Evolutionary conservation across 2,113 vertebrate genomes (phyloP), one percentile per base, ranked within the genome.

Genomic region (Channa maculata): DNA sequence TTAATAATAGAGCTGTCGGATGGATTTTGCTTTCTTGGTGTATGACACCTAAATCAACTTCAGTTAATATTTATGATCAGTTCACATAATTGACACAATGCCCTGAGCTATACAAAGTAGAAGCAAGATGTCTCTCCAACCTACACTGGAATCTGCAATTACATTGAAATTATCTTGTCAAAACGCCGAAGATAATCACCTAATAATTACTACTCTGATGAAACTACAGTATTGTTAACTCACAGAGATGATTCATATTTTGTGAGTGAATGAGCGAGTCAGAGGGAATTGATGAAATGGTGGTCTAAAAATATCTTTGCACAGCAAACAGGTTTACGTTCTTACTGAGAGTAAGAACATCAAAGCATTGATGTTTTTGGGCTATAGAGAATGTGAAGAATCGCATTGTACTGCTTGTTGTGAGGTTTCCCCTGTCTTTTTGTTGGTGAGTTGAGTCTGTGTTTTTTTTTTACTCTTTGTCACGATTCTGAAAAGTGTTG

Each of bases 181-280:
- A 41, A 50, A 44, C 34, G 50, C 51, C 12, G 2, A 10, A 71
- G 44, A 55, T 69, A 66, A 54, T 65, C 33, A 41, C 7, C 4
- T 45, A 60, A 38, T 80, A 67, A 65, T 64, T 57, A 24, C 15
- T 36, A 13, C 15, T 50, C 6, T 59, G 44, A 70, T 75, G 55
- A 54, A 53, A n/a, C 43, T 60, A 12, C 36, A 48, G 36, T 50
- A 54, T 64, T 37, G 14, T 70, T 33, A 33, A 50, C 37, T 80
- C 2, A 43, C 50, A 12, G 24, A 34, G 69, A 65, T 71, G 41
- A 81, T 54, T 75, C 36, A 59, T 57, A 7, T 41, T 55, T 51
- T 50, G 48, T 53, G 59, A 43, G 57, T 65, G 45, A 73, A 52
- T 58, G 34, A 77, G 8, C 10, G 24, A 6, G 41, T 59, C 33